Evolutionary conservation across 2,888 invertebrate genomes (phyloP), one percentile per base, ranked within the genome.

Genomic region (Erebia palarica): DNA sequence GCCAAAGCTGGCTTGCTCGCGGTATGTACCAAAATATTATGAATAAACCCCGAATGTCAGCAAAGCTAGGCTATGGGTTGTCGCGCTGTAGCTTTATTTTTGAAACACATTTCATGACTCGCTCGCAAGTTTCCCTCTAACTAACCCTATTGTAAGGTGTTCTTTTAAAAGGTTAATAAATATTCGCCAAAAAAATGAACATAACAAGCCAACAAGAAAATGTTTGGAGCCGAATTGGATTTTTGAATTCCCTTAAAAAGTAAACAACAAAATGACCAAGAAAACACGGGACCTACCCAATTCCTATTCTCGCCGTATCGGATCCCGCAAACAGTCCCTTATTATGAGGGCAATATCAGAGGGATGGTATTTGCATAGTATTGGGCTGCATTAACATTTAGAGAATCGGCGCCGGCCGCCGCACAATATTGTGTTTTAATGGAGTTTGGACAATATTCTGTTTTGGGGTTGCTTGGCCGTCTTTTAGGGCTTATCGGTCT

Each of bases 341-440:
- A 89, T 90, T 88, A 86, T 82, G 71, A 79, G 78, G 76, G 78
- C 85, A 85, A 89, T 87, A 85, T 86, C 79, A 79, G 77, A 76
- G 79, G 77, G 78, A 69, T 78, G 75, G 78, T 86, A 89, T 90
- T 90, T 88, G 89, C 90, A 90, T 91, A 89, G 86, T 86, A 87
- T 89, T 89, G 88, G 86, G 72, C 78, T 81, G 82, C 81, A 88
- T 90, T 88, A 88, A 85, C 89, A 89, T 90, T 88, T 87, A 88
- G 85, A 89, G 84, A 82, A 75, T 76, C 77, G 75, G 78, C 78
- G 79, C 65, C 64, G 57, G 75, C 79, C 79, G 79, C 47, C 68
- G 49, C 78, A 80, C 79, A 77, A 78, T 83, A 79, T 78, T 77
- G 79, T 78, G 77, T 78, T 75, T 75, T 77, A 75, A 73, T 75